A percentile compares a stretch with the other conserved stretches of the same genome.
Conservation (phyloP, 2,797 vertebrate genomes). For the Argya squamiceps region DNA sequence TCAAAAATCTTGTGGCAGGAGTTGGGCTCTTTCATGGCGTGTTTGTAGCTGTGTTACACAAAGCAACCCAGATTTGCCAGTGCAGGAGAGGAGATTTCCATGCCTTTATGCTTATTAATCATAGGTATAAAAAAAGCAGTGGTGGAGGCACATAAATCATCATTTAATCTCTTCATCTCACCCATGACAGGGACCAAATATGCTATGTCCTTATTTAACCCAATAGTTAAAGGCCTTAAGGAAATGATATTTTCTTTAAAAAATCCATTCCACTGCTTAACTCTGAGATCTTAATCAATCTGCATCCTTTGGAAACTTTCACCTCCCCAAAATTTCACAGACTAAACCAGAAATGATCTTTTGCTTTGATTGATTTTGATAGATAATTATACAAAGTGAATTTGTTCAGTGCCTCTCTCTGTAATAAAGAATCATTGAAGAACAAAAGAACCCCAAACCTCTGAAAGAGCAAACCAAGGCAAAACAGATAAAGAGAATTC, state of each 20-base stretch:
- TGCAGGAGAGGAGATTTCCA: background rate
- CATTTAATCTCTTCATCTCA: background rate
- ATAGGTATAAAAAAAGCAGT: background rate
- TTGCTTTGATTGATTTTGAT: background rate
- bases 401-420: background rate
- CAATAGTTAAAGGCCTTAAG: background rate
- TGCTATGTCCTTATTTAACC: background rate
- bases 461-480: background rate
- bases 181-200: background rate
- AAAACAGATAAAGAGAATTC: background rate
- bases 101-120: background rate
- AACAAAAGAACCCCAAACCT: background rate
- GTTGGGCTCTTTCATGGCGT: background rate
- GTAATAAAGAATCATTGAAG: background rate
- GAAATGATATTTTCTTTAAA: background rate
- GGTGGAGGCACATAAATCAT: background rate
- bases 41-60: background rate
- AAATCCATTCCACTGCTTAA: background rate
- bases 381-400: background rate
- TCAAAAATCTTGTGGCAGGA: background rate
- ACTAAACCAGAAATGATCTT: background rate
- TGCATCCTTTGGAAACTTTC: background rate
- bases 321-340: background rate
- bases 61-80: background rate
- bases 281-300: background rate